phyloP scores from a whole-genome alignment of 53 echinoderm and acorn worm species.

The Luidia sarsii region DNA sequence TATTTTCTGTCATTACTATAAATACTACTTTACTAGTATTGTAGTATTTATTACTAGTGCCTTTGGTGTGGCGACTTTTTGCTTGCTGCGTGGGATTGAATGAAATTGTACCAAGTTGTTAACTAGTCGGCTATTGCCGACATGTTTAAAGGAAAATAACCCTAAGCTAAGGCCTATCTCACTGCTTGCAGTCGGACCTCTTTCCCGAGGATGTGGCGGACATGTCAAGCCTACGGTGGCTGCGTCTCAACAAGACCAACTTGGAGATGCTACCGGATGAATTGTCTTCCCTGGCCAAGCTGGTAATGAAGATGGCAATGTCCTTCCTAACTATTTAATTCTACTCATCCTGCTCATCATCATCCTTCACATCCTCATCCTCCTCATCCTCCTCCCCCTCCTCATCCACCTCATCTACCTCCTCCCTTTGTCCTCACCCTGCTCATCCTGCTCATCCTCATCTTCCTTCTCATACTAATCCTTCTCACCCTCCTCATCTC shows the following conservation, averaged over 20 bases:
- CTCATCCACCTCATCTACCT: too few relatives aligned
- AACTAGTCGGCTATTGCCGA: neutral
- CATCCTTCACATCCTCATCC: too few relatives aligned
- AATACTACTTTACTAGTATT: neutral
- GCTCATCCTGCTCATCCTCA: too few relatives aligned
- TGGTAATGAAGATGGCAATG: too few relatives aligned
- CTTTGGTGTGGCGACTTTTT: neutral
- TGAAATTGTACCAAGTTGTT: neutral
- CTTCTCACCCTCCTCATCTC: too few relatives aligned
- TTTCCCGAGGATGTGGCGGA: slow-evolving; percentile 86
- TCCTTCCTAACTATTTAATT: too few relatives aligned
- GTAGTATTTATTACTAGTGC: neutral
- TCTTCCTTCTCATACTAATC: too few relatives aligned
- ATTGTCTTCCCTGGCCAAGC: slow-evolving; percentile 79
- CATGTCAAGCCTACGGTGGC: slow-evolving; percentile 93
- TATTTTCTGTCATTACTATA: neutral
- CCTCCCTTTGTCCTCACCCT: too few relatives aligned
- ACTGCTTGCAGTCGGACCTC: slow-evolving; percentile 64
- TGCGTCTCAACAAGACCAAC: slow-evolving; percentile 88
- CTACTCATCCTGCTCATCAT: too few relatives aligned
- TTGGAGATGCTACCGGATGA: slow-evolving; percentile 94
- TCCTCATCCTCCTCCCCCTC: too few relatives aligned
- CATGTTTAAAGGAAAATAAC: neutral
- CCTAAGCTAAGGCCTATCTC: neutral
- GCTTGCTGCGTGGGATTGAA: neutral